Base-by-base conservation (phyloP, 2,113 vertebrate species). In the Callipepla squamata region DNA sequence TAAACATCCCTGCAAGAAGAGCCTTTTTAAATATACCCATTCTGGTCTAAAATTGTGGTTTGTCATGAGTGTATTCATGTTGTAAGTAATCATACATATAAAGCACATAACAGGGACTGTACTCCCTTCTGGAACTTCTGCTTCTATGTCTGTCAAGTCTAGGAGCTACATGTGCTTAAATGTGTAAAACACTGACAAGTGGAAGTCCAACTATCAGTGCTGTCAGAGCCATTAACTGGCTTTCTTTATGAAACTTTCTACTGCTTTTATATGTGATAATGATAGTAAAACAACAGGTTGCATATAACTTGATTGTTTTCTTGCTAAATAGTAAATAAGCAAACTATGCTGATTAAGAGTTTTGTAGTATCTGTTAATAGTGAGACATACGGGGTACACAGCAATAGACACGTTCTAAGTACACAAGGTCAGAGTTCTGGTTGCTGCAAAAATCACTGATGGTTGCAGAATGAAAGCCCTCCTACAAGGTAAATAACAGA, bases 371-470 rank as follows among this genome's bases (percentile, higher is more conserved):
- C 15, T 70, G 26, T 45, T 82, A 51, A 58, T 30, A 70, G 28
- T 57, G 14, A 68, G 13, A 44, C 3, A 40, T 3, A 0, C 13
- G 66, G 17, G 2, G 42, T 32, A 15, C 2, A 9, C 13, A 90
- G 36, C 30, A 50, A 38, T 68, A 80, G 19, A n/a, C 23, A 20
- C 3, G 1, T 76, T 82, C 25, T 83, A n/a, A 80, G 38, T 62
- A 63, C 14, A 73, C 11, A 76, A 66, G 4, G 59, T 28, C 57
- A 62, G 32, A 63, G 57, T 55, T 87, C 34, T 92, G 8, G 30
- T 80, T 68, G 13, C 58, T 72, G 67, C 47, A 76, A 82, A 91
- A 91, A 85, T n/a, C 70, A 75, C 47, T 23, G 30, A 8, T 32
- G 25, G 13, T 5, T 74, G 51, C 47, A 82, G 50, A 92, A 88